Base-by-base conservation (phyloP, 2,797 vertebrate species). In the Limosa lapponica region DNA sequence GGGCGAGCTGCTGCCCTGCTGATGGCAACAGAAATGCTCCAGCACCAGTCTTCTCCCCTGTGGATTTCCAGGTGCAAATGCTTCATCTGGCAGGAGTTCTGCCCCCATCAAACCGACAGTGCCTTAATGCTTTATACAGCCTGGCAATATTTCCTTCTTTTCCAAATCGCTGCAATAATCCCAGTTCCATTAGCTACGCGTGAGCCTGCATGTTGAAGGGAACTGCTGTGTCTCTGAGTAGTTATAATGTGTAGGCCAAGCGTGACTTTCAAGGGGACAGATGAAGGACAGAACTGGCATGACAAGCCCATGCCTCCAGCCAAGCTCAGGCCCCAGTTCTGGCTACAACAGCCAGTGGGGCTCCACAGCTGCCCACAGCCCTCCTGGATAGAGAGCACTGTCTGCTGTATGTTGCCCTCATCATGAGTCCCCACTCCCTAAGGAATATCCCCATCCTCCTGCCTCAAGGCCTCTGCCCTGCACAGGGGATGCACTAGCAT, bases 31-130 rank as follows among this genome's bases (percentile, higher is more conserved):
- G 48, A 77, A 78, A 67, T 30, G 70, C 51, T 92, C 64, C 82
- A 54, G 82, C 4, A 1, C 57, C 61, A 65, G 2, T 39, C 83
- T 89, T 70, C 86, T 85, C 78, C 78, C 81, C 43, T 70, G 15
- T 36, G 81, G 44, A 74, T 78, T 94, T 93, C 86, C 71, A 90
- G 81, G 81, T 90, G 88, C 78, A 92, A 93, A 85, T 74, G 71
- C 82, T 92, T 75, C 80, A 46, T 65, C 82, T 90, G 85, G 57
- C 87, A 89, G 39, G 57, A 92, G 37, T 49, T 87, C 81, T 92
- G 78, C 81, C 74, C 6, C 1, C 81, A 54, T 82, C 74, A 82
- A 24, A 37, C 66, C 0, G 3, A 54, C 73, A 51, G 49, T 17
- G n/a, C 59, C 88, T 87, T 65, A 70, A 70, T 8, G 1, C 80